A percentile compares a stretch with the other conserved stretches of the same genome.
Conservation (phyloP, 2,888 invertebrate species). For the Ormyrus rosae region DNA sequence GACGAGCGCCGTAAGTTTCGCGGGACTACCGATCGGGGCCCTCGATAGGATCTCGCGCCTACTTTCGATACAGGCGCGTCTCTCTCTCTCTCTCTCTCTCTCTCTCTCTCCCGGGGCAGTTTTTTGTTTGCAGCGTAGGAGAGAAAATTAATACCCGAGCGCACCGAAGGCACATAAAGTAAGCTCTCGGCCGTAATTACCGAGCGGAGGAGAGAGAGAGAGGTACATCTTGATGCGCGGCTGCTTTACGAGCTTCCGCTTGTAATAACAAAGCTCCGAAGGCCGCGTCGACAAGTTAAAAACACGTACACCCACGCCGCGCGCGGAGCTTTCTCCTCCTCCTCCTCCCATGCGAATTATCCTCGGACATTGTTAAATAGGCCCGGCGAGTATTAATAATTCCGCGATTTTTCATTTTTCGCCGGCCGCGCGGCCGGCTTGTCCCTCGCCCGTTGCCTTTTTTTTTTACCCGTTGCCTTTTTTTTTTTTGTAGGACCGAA, state of each 20-base stretch:
- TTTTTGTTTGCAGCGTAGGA: too few relatives aligned
- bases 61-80: too few relatives aligned
- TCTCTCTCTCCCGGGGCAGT: too few relatives aligned
- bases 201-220: not conserved
- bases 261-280: slow-evolving; percentile 67
- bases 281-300: slow-evolving; percentile 70
- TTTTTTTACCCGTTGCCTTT: not conserved
- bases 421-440: not conserved
- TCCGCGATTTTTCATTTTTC: slow-evolving; percentile 44
- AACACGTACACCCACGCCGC: slow-evolving; percentile 57
- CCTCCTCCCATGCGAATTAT: not conserved
- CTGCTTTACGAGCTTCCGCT: slow-evolving; percentile 70
- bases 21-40: too few relatives aligned
- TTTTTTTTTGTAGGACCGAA: not conserved
- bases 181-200: slow-evolving; percentile 63
- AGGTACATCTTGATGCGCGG: slow-evolving; percentile 39
- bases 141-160: slow-evolving; percentile 35
- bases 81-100: too few relatives aligned
- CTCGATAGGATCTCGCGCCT: too few relatives aligned
- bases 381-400: slow-evolving; percentile 47
- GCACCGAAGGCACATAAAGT: not conserved
- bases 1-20: too few relatives aligned
- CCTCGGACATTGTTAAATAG: slow-evolving; percentile 41
- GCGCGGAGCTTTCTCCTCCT: slow-evolving; percentile 28
- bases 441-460: not conserved